A percentile compares a stretch with the other conserved stretches of the same genome.
Conservation (phyloP, 2,113 vertebrate genomes). For the Indri indri region DNA sequence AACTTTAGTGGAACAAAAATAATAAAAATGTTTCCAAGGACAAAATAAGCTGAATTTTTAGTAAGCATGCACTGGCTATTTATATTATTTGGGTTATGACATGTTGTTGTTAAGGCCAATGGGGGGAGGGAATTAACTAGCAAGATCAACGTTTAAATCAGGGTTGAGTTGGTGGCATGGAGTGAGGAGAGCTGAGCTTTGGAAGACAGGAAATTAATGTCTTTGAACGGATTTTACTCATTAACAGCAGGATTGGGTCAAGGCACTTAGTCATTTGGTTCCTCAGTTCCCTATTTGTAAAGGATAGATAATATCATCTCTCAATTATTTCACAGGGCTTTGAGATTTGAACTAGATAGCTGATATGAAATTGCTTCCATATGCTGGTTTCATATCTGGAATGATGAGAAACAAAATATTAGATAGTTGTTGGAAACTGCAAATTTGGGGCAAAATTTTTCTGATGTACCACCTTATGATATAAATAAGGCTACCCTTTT, state of each 20-base stretch:
- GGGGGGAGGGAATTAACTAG: not conserved
- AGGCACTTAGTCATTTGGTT: conserved; percentile 24
- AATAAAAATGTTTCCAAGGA: not conserved
- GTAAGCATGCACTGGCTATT: not conserved
- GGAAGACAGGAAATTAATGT: conserved; percentile 62
- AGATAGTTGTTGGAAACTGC: conserved; percentile 24
- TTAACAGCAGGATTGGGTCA: conserved; percentile 28
- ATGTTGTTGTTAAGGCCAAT: not conserved
- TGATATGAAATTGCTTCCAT: conserved; percentile 46
- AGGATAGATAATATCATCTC: conserved; percentile 37
- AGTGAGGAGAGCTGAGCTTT: not conserved
- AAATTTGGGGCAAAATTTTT: not conserved
- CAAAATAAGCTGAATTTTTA: conserved; percentile 15
- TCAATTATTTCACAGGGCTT: conserved; percentile 51
- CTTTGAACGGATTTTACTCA: conserved; percentile 6
- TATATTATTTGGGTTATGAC: not conserved
- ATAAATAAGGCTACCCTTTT: not conserved
- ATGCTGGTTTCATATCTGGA: conserved; percentile 33
- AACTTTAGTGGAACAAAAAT: not conserved
- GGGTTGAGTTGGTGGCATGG: not conserved
- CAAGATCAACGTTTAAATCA: conserved; percentile 6
- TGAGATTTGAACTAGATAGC: conserved; percentile 18
- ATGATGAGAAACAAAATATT: conserved; percentile 32
- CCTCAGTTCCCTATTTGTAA: conserved; percentile 12
- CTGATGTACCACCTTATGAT: not conserved